Percentiles rank a stretch among this genome's conserved stretches.
These are phyloP conservation scores for Creontiades dilutus DNA, from an alignment of 2,888 invertebrate species.

Conservation along the genomic window DNA sequence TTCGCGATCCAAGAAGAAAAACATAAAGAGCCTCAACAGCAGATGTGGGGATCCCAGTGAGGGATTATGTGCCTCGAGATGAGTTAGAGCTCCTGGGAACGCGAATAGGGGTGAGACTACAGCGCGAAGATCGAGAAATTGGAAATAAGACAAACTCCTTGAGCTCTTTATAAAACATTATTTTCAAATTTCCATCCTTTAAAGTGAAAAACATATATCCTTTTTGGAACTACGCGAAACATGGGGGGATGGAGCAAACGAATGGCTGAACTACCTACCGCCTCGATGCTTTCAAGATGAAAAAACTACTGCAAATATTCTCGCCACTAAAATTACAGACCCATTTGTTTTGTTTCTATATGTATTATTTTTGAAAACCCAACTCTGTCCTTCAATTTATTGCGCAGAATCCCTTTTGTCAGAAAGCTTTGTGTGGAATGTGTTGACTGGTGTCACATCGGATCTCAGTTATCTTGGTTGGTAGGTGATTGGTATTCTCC, in stretches of 20 bases:
- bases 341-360: too few species aligned
- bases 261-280: too few species aligned
- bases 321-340: too few species aligned
- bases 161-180: not conserved
- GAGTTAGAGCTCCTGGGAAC: not conserved
- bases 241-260: not conserved
- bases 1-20: constrained; percentile 36
- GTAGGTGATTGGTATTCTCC: too few species aligned
- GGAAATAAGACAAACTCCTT: not conserved
- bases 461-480: too few species aligned
- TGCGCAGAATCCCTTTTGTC: too few species aligned
- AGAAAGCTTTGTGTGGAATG: too few species aligned
- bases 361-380: too few species aligned
- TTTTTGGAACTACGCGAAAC: not conserved
- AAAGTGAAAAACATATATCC: not conserved
- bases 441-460: too few species aligned
- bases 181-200: not conserved
- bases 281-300: too few species aligned
- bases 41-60: constrained; percentile 51
- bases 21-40: constrained; percentile 4
- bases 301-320: too few species aligned
- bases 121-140: not conserved
- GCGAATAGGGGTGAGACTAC: not conserved
- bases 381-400: too few species aligned
- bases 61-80: constrained; percentile 46